phyloP scores from a whole-genome alignment of 2,888 invertebrate species.

The Platycheirus albimanus region DNA sequence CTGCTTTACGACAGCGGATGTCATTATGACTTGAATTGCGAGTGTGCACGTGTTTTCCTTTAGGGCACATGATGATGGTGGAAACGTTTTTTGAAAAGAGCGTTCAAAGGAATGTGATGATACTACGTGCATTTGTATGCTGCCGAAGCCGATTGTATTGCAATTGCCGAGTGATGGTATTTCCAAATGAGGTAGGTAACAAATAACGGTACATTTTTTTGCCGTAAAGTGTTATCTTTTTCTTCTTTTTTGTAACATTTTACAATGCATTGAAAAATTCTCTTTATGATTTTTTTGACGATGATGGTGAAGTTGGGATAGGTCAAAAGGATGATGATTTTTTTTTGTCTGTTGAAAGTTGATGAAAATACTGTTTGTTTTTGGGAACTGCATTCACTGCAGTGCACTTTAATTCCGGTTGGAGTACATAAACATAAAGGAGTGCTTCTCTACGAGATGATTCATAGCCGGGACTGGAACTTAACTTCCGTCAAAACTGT shows the following conservation, averaged over 20 bases:
- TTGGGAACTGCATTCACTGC: no score
- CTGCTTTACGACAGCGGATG: conserved; percentile 56
- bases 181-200: conserved; percentile 1
- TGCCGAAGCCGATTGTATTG: conserved; percentile 40
- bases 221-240: neutral
- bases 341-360: no score
- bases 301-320: neutral
- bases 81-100: conserved; percentile 23
- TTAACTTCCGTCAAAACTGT: no score
- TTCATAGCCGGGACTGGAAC: no score
- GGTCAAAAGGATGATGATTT: neutral
- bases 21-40: conserved; percentile 59
- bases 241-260: no score
- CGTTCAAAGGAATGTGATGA: conserved; percentile 24
- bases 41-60: conserved; percentile 63
- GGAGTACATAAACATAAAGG: no score
- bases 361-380: no score
- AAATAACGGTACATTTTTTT: conserved; percentile 1
- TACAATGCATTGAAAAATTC: neutral
- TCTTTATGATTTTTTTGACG: neutral
- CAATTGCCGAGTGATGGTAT: conserved; percentile 26
- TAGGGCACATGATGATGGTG: conserved; percentile 15
- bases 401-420: no score
- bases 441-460: no score
- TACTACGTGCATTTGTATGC: conserved; percentile 23